Base-by-base conservation (phyloP, 92 coral and sea anemone species). In the Parazoanthus swiftii region DNA sequence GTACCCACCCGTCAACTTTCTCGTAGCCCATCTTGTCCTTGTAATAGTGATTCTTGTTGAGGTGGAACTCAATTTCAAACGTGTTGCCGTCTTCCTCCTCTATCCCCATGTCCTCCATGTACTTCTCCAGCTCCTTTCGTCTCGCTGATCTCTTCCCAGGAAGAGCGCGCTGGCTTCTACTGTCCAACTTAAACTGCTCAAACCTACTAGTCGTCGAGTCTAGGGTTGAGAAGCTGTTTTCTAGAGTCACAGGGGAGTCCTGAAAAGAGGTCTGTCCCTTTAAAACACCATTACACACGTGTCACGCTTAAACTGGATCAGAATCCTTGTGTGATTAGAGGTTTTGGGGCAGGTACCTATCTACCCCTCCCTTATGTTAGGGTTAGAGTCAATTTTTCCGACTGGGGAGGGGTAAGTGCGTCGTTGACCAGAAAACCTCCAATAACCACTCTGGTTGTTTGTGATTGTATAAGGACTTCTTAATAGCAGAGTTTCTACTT, bases 41-140 rank as follows among this genome's bases (percentile, higher is more conserved):
- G 89, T 97, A 97, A 82, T 97, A 97, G 71, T 89, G 86, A 71
- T 94, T 91, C 91, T 97, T 97, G 89, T 88, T 90, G 92, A 92
- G 94, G 18, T 92, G 93, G 89, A 95, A 95, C 90, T 97, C 99
- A 26, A 91, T 95, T 77, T 97, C 99, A 91, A 93, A 92, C n/a
- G 87, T 86, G 85, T 94, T 93, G 14, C 94, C 99, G 76, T 88
- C 93, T 37, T 95, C 98, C 43, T 90, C 96, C 68, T 90, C 85
- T 68, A 70, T 44, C 35, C 87, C 87, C 67, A 71, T 84, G 8
- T 37, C 77, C 5, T 84, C 79, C 79, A 70, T 84, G 33, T 84
- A 84, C 54, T 71, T 84, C 79, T 84, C 87, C 87, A 84, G 68
- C 39, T 84, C 87, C 9, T 84, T 54, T 16, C 79, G 59, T 85